Conservation (phyloP, 2,888 invertebrate genomes). For the Imbricaverruca yamaguchii region DNA sequence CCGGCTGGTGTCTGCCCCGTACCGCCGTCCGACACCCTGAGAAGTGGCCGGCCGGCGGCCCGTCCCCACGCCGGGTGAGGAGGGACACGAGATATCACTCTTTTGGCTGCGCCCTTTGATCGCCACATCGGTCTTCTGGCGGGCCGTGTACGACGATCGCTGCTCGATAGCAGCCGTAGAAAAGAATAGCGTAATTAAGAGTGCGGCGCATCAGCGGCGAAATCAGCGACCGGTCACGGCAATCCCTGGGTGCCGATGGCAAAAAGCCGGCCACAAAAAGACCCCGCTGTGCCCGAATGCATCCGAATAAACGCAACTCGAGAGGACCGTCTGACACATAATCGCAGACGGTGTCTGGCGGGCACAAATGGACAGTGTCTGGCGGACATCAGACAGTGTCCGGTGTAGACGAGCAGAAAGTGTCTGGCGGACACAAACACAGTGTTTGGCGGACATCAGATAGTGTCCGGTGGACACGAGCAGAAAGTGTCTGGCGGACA, state of each 20-base stretch:
- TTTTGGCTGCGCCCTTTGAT: background rate
- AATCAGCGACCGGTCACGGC: background rate
- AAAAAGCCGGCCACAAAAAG: background rate
- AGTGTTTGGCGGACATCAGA: too few species aligned
- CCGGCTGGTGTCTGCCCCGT: background rate
- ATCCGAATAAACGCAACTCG: background rate
- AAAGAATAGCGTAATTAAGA: slow-evolving; percentile 21
- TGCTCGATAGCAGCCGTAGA: background rate
- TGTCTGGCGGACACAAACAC: too few species aligned
- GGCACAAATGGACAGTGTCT: background rate
- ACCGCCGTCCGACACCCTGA: background rate
- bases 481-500: too few species aligned
- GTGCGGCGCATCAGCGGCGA: slow-evolving; percentile 3
- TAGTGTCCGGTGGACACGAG: too few species aligned
- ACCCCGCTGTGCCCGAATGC: background rate
- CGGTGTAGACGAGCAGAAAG: too few species aligned
- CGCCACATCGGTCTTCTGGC: background rate
- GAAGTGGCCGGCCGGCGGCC: background rate
- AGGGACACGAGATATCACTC: background rate
- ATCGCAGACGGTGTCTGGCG: background rate
- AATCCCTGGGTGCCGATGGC: background rate
- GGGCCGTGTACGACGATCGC: background rate
- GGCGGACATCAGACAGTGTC: background rate
- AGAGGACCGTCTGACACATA: too few species aligned
- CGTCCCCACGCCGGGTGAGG: background rate